These are phyloP conservation scores for Drosophila pandora DNA, from an alignment of 1,140 invertebrate genomes.

Conservation along the genomic window DNA sequence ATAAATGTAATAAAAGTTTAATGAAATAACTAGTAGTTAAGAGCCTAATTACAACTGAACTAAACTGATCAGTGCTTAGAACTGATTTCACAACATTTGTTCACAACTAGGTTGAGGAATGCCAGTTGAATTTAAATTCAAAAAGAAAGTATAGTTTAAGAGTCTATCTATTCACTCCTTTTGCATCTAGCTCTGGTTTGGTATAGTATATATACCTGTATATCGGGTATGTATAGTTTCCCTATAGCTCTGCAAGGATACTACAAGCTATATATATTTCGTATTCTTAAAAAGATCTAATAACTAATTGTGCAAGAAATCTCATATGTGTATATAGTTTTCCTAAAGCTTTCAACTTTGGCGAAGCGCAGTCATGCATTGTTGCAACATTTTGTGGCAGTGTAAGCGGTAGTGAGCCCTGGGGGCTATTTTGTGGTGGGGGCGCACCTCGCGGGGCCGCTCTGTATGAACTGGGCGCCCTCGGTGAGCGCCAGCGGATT, in stretches of 20 bases:
- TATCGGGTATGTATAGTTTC: neutral
- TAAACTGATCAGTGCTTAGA: neutral
- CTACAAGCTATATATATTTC: no score
- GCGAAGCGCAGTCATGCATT: constrained; percentile 44
- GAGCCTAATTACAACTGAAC: no score
- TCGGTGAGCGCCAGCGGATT: constrained; percentile 87
- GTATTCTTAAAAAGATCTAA: no score
- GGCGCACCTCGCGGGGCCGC: constrained; percentile 66
- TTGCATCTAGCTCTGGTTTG: neutral
- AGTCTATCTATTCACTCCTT: neutral
- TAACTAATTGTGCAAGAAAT: no score
- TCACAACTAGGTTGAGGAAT: constrained; percentile 2
- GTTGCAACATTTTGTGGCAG: constrained; percentile 20
- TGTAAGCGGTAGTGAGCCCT: constrained; percentile 8
- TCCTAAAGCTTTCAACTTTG: constrained; percentile 14
- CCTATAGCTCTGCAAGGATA: constrained; percentile 22
- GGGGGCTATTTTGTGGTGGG: constrained; percentile 32
- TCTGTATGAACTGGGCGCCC: constrained; percentile 84
- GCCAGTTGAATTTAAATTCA: neutral
- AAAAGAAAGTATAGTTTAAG: neutral
- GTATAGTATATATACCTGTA: no score
- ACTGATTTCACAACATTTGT: neutral
- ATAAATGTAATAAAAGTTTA: no score
- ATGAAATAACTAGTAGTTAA: no score
- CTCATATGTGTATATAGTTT: neutral